Conservation (phyloP, 92 coral and sea anemone genomes). For the Anthopleura xanthogrammica region DNA sequence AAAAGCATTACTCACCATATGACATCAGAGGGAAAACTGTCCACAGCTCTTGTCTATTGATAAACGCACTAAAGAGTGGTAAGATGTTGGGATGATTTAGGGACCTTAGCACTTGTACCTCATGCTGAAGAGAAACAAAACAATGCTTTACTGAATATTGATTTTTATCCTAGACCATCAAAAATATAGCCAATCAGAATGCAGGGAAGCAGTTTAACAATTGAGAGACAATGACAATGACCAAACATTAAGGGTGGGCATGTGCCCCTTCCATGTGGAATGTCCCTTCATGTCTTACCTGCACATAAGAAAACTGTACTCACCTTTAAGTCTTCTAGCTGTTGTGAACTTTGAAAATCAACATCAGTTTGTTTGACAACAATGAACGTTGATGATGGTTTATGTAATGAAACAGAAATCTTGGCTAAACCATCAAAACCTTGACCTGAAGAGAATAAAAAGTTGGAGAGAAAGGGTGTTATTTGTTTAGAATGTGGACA, state of each 20-base stretch:
- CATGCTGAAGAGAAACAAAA: conserved; percentile 54
- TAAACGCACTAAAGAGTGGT: conserved; percentile 85
- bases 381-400: conserved; percentile 60
- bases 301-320: neutral
- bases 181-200: too few relatives aligned
- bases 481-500: too few relatives aligned
- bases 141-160: too few relatives aligned
- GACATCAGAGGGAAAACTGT: conserved; percentile 79
- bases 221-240: too few relatives aligned
- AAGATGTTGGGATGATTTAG: conserved; percentile 89
- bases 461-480: too few relatives aligned
- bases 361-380: conserved; percentile 78
- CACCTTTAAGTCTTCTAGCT: conserved; percentile 75
- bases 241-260: too few relatives aligned
- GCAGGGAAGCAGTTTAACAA: too few relatives aligned
- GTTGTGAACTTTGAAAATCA: conserved; percentile 70
- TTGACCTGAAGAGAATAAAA: conserved; percentile 35
- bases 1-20: conserved; percentile 57
- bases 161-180: too few relatives aligned
- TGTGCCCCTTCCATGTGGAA: too few relatives aligned
- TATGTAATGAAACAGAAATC: conserved; percentile 68
- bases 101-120: conserved; percentile 81
- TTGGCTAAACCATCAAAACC: conserved; percentile 75
- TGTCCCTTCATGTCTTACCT: too few relatives aligned
- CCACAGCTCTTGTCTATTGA: conserved; percentile 84